Conservation (phyloP, 2,113 vertebrate genomes). For the Phyllostomus discolor region DNA sequence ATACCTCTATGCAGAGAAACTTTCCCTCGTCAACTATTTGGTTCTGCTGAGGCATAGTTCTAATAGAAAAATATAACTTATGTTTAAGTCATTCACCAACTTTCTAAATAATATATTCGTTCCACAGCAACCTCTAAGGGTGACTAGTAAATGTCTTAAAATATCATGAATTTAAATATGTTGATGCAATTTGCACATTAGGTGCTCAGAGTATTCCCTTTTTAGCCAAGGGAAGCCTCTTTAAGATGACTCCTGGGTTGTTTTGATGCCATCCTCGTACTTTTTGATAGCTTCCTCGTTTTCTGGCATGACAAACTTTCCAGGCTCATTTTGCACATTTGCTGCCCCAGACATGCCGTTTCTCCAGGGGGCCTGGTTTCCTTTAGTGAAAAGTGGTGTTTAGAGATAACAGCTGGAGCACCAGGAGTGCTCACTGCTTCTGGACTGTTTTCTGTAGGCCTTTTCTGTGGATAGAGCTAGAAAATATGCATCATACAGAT, state of each 20-base stretch:
- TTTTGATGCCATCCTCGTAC: not conserved
- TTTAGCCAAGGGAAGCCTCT: not conserved
- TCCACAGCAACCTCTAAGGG: not conserved
- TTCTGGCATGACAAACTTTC: not conserved
- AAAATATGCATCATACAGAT: not conserved
- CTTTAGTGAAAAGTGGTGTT: not conserved
- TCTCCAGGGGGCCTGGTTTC: not conserved
- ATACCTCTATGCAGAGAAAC: not conserved
- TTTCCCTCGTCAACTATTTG: not conserved
- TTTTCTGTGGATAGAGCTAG: not conserved
- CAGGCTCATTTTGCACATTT: not conserved
- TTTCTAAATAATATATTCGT: conserved; percentile 18
- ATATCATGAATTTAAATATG: not conserved
- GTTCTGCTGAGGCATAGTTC: not conserved
- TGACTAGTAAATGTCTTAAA: not conserved
- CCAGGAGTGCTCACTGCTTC: not conserved
- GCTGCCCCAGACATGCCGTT: not conserved
- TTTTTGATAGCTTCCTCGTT: not conserved
- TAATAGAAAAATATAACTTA: not conserved
- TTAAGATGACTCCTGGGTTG: not conserved
- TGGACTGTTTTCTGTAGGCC: not conserved
- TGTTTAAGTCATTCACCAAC: not conserved
- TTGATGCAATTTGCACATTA: not conserved
- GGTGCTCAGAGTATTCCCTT: not conserved
- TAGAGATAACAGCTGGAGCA: not conserved